Evolutionary conservation across 2,113 vertebrate species (phyloP).

Genomic region (Recurvirostra avosetta): DNA sequence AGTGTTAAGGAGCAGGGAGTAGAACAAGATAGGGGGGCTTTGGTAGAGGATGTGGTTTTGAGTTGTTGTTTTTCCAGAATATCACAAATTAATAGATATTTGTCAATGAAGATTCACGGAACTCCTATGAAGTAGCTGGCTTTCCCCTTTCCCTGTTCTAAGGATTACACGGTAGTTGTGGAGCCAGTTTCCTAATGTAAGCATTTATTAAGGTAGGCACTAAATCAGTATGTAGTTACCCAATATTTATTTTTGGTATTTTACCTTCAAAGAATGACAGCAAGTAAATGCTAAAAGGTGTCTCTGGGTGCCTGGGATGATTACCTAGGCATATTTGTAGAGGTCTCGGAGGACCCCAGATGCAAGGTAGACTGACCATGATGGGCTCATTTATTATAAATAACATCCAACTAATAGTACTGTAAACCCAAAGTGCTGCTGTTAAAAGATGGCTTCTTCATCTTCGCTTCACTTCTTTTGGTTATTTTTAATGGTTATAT

Average conservation of each 20-base stretch:
- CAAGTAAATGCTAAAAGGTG: neutral
- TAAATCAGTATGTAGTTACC: neutral
- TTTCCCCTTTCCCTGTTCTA: neutral
- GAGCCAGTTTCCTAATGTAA: neutral
- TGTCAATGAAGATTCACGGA: neutral
- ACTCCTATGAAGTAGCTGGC: neutral
- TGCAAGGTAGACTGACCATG: neutral
- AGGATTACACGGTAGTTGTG: neutral
- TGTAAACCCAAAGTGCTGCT: neutral
- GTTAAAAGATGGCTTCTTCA: neutral
- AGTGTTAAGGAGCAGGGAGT: neutral
- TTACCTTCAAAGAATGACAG: neutral
- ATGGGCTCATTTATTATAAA: neutral
- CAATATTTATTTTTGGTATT: neutral
- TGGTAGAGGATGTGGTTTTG: neutral
- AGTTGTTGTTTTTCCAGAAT: neutral
- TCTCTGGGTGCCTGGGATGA: neutral
- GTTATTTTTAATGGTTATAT: neutral
- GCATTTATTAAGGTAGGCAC: neutral
- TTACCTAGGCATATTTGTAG: neutral
- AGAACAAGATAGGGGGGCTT: neutral
- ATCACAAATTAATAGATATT: neutral
- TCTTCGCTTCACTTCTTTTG: neutral
- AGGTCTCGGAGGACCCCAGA: neutral
- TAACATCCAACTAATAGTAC: neutral